A percentile compares a stretch with the other conserved stretches of the same genome.
Conservation (phyloP, 92 coral and sea anemone species). For the Paramuricea clavata region DNA sequence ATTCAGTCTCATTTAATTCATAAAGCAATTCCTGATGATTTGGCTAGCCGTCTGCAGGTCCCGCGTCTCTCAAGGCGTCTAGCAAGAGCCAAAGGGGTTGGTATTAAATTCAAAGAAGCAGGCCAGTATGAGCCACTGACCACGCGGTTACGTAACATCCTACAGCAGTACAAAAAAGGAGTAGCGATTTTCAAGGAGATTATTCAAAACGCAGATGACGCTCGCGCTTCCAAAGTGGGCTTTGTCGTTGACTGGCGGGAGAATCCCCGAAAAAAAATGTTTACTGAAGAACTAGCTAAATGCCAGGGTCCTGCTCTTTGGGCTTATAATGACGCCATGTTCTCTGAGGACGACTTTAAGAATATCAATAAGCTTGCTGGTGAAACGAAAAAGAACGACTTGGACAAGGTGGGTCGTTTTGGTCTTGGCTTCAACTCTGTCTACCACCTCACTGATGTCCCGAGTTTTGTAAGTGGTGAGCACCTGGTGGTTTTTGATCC, state of each 20-base stretch:
- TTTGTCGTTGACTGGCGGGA: conserved; percentile 88
- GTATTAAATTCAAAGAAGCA: conserved; percentile 73
- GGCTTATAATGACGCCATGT: conserved; percentile 81
- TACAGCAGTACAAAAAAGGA: conserved; percentile 84
- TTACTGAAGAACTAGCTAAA: conserved; percentile 73
- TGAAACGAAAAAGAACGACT: conserved; percentile 87
- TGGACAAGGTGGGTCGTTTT: conserved; percentile 89
- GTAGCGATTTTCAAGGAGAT: conserved; percentile 80
- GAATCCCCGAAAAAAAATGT: conserved; percentile 59
- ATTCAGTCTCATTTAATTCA: conserved; percentile 75
- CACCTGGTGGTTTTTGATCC: conserved; percentile 85
- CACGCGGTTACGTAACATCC: conserved; percentile 71
- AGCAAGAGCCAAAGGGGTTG: conserved; percentile 75
- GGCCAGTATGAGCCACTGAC: conserved; percentile 90
- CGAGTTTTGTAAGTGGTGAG: conserved; percentile 78
- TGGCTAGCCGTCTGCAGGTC: conserved; percentile 82
- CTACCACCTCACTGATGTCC: conserved; percentile 89
- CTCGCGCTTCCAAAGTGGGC: conserved; percentile 83
- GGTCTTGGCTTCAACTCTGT: conserved; percentile 93
- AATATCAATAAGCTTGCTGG: conserved; percentile 87
- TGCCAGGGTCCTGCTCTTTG: conserved; percentile 92
- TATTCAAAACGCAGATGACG: conserved; percentile 86
- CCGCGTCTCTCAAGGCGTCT: conserved; percentile 84
- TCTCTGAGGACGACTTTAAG: conserved; percentile 75
- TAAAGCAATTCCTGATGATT: conserved; percentile 72